Conservation (phyloP, 2,888 invertebrate species). For the Drosophila anceps region DNA sequence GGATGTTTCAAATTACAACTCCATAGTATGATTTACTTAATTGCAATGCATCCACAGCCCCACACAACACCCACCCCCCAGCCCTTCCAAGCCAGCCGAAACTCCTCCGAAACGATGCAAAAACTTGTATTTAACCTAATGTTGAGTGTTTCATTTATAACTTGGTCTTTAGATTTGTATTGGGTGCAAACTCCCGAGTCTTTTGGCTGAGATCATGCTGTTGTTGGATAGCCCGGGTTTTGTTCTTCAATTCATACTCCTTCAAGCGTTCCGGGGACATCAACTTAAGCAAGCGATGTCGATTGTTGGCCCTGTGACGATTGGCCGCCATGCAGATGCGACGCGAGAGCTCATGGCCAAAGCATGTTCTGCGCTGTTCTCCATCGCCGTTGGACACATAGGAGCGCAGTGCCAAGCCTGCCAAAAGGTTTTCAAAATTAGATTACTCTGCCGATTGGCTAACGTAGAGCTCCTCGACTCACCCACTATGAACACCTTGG, state of each 20-base stretch:
- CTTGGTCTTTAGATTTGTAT: constrained; percentile 12
- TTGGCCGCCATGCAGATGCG: constrained; percentile 33
- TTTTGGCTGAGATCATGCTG: constrained; percentile 16
- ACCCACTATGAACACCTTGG: constrained; percentile 56
- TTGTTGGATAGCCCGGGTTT: constrained; percentile 9
- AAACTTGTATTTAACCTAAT: constrained; percentile 5
- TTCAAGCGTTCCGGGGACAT: constrained; percentile 39
- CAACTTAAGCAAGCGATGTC: constrained; percentile 12
- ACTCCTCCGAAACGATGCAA: neutral
- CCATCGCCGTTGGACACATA: constrained; percentile 45
- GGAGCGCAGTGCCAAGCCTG: constrained; percentile 54
- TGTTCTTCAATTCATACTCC: constrained; percentile 37
- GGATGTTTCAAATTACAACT: constrained; percentile 70
- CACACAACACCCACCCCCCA: neutral
- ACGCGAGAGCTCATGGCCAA: constrained; percentile 54
- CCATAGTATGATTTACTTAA: constrained; percentile 66
- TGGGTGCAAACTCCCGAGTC: constrained; percentile 13
- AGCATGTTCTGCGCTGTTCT: constrained; percentile 30
- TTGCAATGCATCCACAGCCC: constrained; percentile 48
- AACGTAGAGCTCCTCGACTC: neutral
- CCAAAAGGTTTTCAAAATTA: neutral
- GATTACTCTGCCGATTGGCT: neutral
- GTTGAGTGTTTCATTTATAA: constrained; percentile 7
- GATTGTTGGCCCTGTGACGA: constrained; percentile 6
- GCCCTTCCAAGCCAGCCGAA: neutral